Evolutionary conservation across 2,888 invertebrate species (phyloP).

Genomic region (Volucella inanis): DNA sequence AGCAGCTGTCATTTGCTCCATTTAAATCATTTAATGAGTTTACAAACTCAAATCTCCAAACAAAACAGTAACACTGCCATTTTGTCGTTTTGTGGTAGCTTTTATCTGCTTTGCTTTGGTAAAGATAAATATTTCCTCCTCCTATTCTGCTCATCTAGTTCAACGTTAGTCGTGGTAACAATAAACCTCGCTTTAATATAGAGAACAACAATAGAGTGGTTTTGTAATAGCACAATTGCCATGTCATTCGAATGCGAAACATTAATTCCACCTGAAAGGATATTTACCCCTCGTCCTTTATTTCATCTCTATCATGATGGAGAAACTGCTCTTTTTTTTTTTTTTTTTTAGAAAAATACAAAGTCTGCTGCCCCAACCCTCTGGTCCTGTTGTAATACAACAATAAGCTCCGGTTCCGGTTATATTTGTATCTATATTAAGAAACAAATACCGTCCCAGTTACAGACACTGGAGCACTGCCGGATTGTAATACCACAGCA

Average conservation of each 20-base stretch:
- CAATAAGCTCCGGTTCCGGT: conserved; percentile 52
- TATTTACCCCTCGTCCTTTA: conserved; percentile 1
- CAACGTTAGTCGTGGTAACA: conserved; percentile 25
- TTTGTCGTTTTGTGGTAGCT: background rate
- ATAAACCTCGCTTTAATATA: conserved; percentile 57
- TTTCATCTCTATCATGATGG: background rate
- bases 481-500: no score
- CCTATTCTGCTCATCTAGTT: background rate
- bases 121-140: conserved; percentile 28
- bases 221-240: conserved; percentile 70
- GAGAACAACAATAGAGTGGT: conserved; percentile 63
- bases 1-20: conserved; percentile 20
- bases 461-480: conserved; percentile 1
- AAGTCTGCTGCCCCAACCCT: background rate
- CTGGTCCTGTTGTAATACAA: conserved; percentile 29
- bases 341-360: conserved; percentile 32
- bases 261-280: conserved; percentile 72
- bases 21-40: conserved; percentile 36
- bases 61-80: conserved; percentile 24
- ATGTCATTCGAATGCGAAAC: conserved; percentile 72
- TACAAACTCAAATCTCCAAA: conserved; percentile 32
- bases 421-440: conserved; percentile 29
- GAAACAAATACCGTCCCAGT: conserved; percentile 46
- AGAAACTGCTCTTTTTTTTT: background rate
- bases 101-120: conserved; percentile 34